Conservation (phyloP, 2,888 invertebrate genomes). For the Magallana nippona region DNA sequence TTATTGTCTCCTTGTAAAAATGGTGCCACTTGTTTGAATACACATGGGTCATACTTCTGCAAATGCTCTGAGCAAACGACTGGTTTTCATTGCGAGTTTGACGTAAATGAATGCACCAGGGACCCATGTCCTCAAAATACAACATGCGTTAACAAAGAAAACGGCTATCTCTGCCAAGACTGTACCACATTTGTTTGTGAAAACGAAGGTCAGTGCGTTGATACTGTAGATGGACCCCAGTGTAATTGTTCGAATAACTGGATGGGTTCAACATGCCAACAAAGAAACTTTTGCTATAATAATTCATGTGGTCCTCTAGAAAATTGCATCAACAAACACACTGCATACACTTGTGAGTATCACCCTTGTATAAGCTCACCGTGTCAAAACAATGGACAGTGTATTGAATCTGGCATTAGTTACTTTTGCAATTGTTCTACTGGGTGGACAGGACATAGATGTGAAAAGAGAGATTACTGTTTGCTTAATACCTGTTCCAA, state of each 20-base stretch:
- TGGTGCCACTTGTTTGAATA: slow-evolving; percentile 37
- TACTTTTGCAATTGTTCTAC: not conserved
- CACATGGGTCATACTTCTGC: slow-evolving; percentile 36
- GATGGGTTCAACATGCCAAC: slow-evolving; percentile 36
- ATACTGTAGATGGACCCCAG: slow-evolving; percentile 24
- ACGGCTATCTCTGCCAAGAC: slow-evolving; percentile 36
- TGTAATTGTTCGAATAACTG: slow-evolving; percentile 36
- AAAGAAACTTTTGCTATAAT: slow-evolving; percentile 36
- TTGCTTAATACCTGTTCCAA: not conserved
- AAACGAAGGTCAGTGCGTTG: slow-evolving; percentile 27
- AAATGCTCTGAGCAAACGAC: slow-evolving; percentile 24
- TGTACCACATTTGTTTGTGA: slow-evolving; percentile 28
- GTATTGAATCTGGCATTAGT: not conserved
- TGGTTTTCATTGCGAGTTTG: slow-evolving; percentile 34
- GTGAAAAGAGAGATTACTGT: slow-evolving; percentile 9
- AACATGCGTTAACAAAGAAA: slow-evolving; percentile 31
- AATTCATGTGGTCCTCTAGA: slow-evolving; percentile 36
- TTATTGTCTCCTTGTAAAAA: slow-evolving; percentile 30
- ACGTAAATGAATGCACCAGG: slow-evolving; percentile 37
- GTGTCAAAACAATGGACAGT: slow-evolving; percentile 21
- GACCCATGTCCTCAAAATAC: slow-evolving; percentile 34
- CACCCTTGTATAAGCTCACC: slow-evolving; percentile 44
- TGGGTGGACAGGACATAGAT: slow-evolving; percentile 12
- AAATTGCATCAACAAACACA: slow-evolving; percentile 34
- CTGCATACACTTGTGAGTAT: slow-evolving; percentile 39